phyloP scores from a whole-genome alignment of 2,113 vertebrate genomes.

The Peromyscus leucopus region DNA sequence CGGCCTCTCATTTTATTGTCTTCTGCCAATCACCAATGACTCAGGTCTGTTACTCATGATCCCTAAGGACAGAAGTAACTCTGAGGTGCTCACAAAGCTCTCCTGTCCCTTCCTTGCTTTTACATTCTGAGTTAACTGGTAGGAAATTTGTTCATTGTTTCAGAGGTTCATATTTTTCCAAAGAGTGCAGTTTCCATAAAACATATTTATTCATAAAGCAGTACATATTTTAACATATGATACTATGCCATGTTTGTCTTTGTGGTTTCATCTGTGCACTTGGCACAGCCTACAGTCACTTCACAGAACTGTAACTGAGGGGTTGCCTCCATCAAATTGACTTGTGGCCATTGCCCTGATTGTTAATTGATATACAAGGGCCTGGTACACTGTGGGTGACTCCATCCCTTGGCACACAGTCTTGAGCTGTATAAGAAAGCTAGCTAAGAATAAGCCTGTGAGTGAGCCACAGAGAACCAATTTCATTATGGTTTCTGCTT shows the following conservation, averaged over 20 bases:
- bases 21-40: background rate
- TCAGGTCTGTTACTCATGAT: background rate
- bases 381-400: background rate
- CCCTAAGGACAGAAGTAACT: background rate
- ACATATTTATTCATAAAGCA: background rate
- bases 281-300: background rate
- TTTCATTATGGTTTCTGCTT: background rate
- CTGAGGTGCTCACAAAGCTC: background rate
- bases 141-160: background rate
- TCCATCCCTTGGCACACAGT: background rate
- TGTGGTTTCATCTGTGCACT: background rate
- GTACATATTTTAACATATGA: background rate
- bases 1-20: background rate
- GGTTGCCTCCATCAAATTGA: background rate
- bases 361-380: background rate
- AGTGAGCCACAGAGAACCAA: background rate
- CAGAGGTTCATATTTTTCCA: background rate
- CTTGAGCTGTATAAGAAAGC: background rate
- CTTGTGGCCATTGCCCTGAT: background rate
- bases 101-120: background rate
- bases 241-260: background rate
- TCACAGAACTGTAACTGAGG: background rate
- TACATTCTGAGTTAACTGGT: background rate
- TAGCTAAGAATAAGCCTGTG: background rate
- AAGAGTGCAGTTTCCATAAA: background rate